phyloP scores from a whole-genome alignment of 2,797 vertebrate species.

The Apogon hyalosoma region DNA sequence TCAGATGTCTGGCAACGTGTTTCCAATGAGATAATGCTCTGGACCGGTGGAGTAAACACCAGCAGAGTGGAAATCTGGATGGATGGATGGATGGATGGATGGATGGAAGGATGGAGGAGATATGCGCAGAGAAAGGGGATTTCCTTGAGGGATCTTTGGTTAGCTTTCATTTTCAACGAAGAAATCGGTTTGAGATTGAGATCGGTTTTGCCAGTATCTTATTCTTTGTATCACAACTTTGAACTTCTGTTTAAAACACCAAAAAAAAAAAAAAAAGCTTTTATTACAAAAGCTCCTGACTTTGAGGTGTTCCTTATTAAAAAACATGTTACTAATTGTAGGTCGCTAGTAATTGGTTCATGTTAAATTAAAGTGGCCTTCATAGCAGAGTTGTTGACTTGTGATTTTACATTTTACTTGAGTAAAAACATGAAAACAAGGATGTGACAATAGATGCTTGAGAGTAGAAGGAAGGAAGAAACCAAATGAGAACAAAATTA shows the following conservation, averaged over 20 bases:
- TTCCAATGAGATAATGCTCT: conserved; percentile 39
- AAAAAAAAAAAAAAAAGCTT: background rate
- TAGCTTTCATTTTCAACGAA: background rate
- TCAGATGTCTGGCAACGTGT: conserved; percentile 46
- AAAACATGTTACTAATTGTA: background rate
- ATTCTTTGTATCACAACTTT: no score
- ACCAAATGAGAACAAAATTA: no score
- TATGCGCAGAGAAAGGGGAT: background rate
- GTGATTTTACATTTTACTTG: background rate
- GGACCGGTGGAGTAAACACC: conserved; percentile 37
- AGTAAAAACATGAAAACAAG: background rate
- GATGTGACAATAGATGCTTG: background rate
- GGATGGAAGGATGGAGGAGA: conserved; percentile 1
- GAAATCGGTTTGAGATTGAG: background rate
- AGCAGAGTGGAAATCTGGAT: conserved; percentile 27
- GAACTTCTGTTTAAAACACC: no score
- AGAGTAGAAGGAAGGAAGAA: no score
- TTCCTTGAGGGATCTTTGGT: background rate
- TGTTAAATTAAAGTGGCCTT: background rate
- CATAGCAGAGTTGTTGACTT: background rate
- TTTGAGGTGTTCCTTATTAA: no score
- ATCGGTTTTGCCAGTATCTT: background rate
- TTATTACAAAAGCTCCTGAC: background rate
- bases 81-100: background rate
- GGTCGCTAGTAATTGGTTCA: background rate